Conservation (phyloP, 2,113 vertebrate species). For the Pygoscelis adeliae region DNA sequence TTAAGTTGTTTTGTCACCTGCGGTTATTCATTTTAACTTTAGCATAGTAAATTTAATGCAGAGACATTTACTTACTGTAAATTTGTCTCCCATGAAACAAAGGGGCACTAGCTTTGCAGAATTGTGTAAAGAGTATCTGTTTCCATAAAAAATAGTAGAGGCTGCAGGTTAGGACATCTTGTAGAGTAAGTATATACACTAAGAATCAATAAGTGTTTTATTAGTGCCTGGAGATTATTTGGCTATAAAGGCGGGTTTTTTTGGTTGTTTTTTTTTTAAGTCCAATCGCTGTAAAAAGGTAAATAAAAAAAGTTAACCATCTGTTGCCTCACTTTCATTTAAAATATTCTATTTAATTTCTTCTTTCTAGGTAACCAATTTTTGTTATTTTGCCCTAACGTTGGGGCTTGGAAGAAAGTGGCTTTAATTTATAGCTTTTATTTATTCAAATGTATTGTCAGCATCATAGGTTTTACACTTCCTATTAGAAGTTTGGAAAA, state of each 20-base stretch:
- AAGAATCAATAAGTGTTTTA: conserved; percentile 74
- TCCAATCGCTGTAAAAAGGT: conserved; percentile 65
- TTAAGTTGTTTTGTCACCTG: conserved; percentile 58
- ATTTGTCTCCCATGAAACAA: conserved; percentile 61
- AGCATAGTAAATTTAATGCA: conserved; percentile 63
- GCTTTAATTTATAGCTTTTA: conserved; percentile 70
- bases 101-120: conserved; percentile 2
- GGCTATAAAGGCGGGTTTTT: background rate
- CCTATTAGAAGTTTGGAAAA: conserved; percentile 71
- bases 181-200: conserved; percentile 48
- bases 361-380: conserved; percentile 53
- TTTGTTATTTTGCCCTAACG: conserved; percentile 41
- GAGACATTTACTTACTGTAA: conserved; percentile 60
- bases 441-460: conserved; percentile 61
- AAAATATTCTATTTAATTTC: conserved; percentile 63
- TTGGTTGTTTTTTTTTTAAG: background rate
- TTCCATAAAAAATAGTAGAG: conserved; percentile 43
- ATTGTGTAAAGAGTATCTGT: conserved; percentile 39
- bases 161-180: conserved; percentile 31
- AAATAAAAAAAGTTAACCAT: conserved; percentile 67
- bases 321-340: conserved; percentile 51
- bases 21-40: conserved; percentile 58
- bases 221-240: conserved; percentile 58
- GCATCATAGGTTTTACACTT: conserved; percentile 61
- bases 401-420: conserved; percentile 26